These are phyloP conservation scores for Harpalus rufipes DNA, from an alignment of 2,888 invertebrate genomes.

Conservation along the genomic window DNA sequence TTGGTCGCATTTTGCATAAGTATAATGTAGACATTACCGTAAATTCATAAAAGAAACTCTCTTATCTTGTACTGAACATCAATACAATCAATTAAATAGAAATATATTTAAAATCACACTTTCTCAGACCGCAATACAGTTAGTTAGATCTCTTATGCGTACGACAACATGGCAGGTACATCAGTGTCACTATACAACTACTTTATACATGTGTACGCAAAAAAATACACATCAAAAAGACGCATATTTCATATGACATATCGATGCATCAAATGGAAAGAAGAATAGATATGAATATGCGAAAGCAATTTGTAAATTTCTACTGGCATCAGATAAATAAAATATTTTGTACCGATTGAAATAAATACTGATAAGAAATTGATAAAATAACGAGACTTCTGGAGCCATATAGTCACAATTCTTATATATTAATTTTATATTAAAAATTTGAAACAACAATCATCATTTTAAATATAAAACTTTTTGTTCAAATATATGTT, in stretches of 20 bases:
- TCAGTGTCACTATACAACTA: neutral
- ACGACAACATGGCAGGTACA: neutral
- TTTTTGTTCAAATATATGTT: too few species aligned
- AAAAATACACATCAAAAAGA: neutral
- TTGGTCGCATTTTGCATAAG: slow-evolving; percentile 19
- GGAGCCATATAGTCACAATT: too few species aligned
- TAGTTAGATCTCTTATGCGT: slow-evolving; percentile 1
- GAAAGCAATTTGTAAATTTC: neutral
- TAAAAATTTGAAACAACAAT: too few species aligned
- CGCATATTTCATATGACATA: too few species aligned
- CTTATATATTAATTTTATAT: too few species aligned
- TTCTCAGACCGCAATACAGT: slow-evolving; percentile 36
- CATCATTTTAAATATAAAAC: too few species aligned
- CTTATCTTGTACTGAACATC: slow-evolving; percentile 40
- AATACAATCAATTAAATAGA: slow-evolving; percentile 49
- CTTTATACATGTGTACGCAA: neutral
- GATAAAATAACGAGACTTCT: too few species aligned
- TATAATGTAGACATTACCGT: slow-evolving; percentile 32
- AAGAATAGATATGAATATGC: neutral
- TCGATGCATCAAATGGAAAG: too few species aligned
- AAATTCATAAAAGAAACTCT: slow-evolving; percentile 45
- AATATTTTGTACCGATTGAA: too few species aligned
- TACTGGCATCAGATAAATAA: neutral
- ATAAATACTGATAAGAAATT: too few species aligned
- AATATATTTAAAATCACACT: slow-evolving; percentile 46